A percentile compares a stretch with the other conserved stretches of the same genome.
Evolutionary conservation across 2,113 vertebrate genomes (phyloP).

Genomic region (Neofelis nebulosa): DNA sequence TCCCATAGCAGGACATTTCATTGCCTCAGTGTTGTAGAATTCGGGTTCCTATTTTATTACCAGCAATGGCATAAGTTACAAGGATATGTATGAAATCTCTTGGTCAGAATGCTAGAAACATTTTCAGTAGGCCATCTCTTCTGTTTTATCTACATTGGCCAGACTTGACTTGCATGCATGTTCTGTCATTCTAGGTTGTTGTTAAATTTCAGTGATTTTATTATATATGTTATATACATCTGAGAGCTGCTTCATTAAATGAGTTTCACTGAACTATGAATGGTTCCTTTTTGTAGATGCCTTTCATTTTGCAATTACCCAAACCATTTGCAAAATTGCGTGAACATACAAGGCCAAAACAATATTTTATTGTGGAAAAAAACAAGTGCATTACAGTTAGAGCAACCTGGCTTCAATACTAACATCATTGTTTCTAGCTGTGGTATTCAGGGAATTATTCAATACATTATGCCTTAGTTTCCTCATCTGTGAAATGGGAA

Average conservation of each 20-base stretch:
- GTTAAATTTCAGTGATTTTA: conserved; percentile 9
- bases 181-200: background rate
- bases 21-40: conserved; percentile 8
- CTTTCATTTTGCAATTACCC: conserved; percentile 30
- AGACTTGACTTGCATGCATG: background rate
- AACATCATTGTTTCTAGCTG: background rate
- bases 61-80: background rate
- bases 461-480: background rate
- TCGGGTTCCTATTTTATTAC: conserved; percentile 43
- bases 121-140: background rate
- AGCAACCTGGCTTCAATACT: background rate
- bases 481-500: conserved; percentile 5
- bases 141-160: background rate
- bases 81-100: background rate
- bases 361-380: background rate
- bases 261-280: background rate
- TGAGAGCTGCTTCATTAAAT: background rate
- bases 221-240: conserved; percentile 15
- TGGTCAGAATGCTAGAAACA: background rate
- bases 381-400: background rate
- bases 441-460: background rate
- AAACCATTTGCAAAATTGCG: conserved; percentile 14
- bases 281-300: background rate
- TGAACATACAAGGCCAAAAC: background rate
- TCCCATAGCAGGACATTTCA: conserved; percentile 36